These are phyloP conservation scores for Heliothis subflexa DNA, from an alignment of 1,140 invertebrate genomes.

Conservation along the genomic window DNA sequence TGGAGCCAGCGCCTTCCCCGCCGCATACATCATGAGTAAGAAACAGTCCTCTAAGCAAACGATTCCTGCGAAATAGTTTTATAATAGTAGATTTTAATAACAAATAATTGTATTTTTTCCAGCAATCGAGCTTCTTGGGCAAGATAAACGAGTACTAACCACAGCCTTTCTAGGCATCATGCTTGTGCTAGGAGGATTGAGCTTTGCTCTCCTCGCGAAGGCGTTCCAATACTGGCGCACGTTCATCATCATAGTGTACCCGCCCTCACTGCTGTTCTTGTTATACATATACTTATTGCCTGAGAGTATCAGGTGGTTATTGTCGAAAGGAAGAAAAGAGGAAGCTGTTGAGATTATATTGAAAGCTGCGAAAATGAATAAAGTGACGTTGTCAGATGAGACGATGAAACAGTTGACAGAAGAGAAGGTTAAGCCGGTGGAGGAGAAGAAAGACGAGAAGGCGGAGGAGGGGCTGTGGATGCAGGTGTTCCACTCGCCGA, in stretches of 20 bases:
- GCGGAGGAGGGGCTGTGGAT: conserved; percentile 70
- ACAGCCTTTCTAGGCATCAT: conserved; percentile 77
- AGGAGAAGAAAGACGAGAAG: conserved; percentile 61
- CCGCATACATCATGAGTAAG: conserved; percentile 82
- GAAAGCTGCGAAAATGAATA: conserved; percentile 90
- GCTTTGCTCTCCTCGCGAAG: conserved; percentile 75
- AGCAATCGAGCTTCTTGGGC: conserved; percentile 77
- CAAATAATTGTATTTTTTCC: conserved; percentile 52
- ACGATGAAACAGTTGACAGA: conserved; percentile 71
- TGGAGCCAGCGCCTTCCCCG: conserved; percentile 81
- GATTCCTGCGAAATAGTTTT: neutral
- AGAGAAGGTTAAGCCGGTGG: conserved; percentile 61
- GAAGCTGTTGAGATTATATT: conserved; percentile 88
- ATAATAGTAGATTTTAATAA: conserved; percentile 12
- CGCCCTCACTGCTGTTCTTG: conserved; percentile 75
- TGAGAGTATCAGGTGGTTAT: conserved; percentile 88
- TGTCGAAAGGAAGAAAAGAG: conserved; percentile 89
- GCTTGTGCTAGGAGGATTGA: conserved; percentile 72
- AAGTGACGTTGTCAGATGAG: conserved; percentile 87
- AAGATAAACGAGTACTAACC: conserved; percentile 75
- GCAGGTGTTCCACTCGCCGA: conserved; percentile 74
- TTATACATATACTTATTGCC: conserved; percentile 76
- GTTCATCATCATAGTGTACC: conserved; percentile 76
- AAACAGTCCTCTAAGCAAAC: neutral
- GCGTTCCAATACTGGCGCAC: conserved; percentile 79